Evolutionary conservation across 2,797 vertebrate species (phyloP).

Genomic region (Coilia nasus): DNA sequence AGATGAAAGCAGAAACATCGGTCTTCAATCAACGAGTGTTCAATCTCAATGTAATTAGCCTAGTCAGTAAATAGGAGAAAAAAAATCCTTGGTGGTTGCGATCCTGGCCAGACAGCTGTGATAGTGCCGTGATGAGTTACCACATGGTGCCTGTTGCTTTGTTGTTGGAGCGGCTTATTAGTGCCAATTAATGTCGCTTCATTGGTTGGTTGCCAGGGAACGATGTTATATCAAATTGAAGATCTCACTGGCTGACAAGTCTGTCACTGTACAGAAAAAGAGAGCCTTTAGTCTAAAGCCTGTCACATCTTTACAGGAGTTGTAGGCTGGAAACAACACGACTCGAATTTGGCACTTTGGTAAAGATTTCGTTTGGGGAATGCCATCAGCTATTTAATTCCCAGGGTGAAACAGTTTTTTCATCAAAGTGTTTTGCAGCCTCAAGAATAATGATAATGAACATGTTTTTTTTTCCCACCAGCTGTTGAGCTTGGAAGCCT

Average conservation of each 20-base stretch:
- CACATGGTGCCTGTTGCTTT: background rate
- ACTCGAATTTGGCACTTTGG: background rate
- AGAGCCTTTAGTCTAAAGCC: background rate
- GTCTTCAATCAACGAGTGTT: no score
- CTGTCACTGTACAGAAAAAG: background rate
- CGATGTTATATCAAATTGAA: background rate
- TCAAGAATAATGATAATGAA: background rate
- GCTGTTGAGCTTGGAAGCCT: background rate
- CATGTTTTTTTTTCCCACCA: background rate
- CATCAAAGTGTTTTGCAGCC: background rate
- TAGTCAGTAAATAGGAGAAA: background rate
- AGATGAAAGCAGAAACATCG: no score
- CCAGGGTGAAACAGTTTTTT: background rate
- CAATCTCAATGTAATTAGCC: no score
- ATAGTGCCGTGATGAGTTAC: background rate
- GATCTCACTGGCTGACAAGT: background rate
- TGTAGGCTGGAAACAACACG: background rate
- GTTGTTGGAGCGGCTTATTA: background rate
- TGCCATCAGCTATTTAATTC: background rate
- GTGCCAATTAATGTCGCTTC: background rate
- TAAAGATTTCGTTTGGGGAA: background rate
- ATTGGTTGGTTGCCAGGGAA: slow-evolving; percentile 19
- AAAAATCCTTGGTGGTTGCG: background rate
- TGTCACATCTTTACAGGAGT: background rate
- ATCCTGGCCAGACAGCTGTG: background rate